Percentiles rank a stretch among this genome's conserved stretches.
These are phyloP conservation scores for Erannis defoliaria DNA, from an alignment of 2,888 invertebrate genomes.

Conservation along the genomic window DNA sequence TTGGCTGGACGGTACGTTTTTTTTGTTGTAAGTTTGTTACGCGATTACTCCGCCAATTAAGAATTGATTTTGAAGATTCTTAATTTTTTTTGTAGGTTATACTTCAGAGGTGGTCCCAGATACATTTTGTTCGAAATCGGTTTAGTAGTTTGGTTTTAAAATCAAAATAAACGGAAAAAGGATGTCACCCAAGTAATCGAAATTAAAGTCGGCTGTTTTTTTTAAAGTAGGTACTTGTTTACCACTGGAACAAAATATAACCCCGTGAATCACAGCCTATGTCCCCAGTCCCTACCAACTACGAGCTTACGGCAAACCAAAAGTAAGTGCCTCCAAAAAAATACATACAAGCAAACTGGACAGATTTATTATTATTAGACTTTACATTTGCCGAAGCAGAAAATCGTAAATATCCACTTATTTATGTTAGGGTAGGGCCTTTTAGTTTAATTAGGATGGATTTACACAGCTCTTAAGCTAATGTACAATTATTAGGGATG, in stretches of 20 bases:
- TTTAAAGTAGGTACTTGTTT: no score
- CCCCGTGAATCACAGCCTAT: conserved; percentile 5
- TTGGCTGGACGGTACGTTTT: no score
- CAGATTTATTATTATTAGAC: conserved; percentile 38
- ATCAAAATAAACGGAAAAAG: no score
- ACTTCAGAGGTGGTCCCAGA: no score
- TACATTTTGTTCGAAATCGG: no score
- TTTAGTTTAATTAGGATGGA: conserved; percentile 36
- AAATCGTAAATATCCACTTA: conserved; percentile 35
- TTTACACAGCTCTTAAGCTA: conserved; percentile 20
- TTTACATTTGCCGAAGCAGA: conserved; percentile 32
- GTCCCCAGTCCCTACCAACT: not conserved
- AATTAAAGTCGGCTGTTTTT: no score
- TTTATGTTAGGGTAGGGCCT: conserved; percentile 27
- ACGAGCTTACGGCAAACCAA: conserved; percentile 24
- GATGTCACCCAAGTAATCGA: no score
- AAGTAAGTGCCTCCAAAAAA: conserved; percentile 30
- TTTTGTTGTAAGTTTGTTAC: no score
- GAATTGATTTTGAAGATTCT: no score
- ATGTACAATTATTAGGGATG: conserved; percentile 9
- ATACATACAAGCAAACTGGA: conserved; percentile 25
- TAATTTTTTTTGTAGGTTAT: no score
- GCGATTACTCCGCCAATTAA: no score
- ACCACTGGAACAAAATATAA: not conserved
- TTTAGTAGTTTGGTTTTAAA: no score